Conservation (phyloP, 2,113 vertebrate genomes). For the Tragelaphus buxtoni region DNA sequence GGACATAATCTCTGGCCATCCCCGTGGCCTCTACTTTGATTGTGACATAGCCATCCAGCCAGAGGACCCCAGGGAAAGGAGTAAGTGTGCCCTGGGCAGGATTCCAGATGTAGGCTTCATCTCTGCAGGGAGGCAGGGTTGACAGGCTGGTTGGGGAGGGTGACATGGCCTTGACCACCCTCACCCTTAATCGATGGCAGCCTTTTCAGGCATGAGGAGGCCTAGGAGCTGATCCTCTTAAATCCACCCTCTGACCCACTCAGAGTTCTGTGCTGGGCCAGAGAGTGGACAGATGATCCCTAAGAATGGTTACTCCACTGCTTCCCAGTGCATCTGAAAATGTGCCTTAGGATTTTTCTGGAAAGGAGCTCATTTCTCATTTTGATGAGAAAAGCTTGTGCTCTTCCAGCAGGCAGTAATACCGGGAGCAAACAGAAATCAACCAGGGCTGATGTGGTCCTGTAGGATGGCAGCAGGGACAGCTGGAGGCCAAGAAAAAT, state of each 20-base stretch:
- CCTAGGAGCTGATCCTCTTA: neutral
- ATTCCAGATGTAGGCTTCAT: neutral
- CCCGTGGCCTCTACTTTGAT: neutral
- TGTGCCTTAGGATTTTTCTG: neutral
- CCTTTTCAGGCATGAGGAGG: neutral
- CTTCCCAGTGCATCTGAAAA: neutral
- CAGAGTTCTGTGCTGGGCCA: neutral
- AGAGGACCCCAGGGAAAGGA: neutral
- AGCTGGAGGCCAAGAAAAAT: neutral
- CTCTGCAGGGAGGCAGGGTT: neutral
- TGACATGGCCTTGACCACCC: neutral
- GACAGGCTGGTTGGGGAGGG: neutral
- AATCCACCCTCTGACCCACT: neutral
- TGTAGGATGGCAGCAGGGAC: neutral
- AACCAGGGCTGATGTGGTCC: neutral
- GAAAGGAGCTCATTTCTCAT: neutral
- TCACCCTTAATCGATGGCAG: neutral
- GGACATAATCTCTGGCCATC: neutral
- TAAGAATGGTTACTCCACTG: neutral
- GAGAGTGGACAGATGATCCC: neutral
- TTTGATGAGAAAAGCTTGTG: neutral
- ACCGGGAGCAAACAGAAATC: neutral
- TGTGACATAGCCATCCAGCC: slow-evolving; percentile 3
- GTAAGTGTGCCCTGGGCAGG: neutral
- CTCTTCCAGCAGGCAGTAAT: neutral